Conservation (phyloP, 1,140 invertebrate species). For the Bombus polaris region DNA sequence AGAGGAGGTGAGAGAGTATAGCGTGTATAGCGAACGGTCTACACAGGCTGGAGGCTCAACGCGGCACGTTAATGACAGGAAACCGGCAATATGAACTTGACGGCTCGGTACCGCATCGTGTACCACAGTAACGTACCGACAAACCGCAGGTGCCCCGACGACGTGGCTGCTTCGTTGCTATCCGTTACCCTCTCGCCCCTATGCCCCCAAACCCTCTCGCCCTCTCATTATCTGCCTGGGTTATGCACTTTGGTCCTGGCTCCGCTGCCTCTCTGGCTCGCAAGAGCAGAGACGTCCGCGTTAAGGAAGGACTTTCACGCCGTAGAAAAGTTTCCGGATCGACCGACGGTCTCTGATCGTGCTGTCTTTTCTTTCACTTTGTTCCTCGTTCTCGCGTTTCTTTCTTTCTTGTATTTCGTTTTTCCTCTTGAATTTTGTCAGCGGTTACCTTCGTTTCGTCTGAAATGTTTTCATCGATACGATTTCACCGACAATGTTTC, state of each 20-base stretch:
- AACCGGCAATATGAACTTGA: constrained; percentile 83
- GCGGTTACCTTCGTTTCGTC: too few species aligned
- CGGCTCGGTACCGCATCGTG: constrained; percentile 78
- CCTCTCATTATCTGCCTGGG: constrained; percentile 36
- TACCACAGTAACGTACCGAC: constrained; percentile 74
- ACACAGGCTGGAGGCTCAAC: constrained; percentile 63
- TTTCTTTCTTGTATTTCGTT: neutral
- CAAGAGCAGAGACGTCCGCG: neutral
- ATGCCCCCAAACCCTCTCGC: neutral
- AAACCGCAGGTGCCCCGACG: constrained; percentile 69
- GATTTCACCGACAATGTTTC: too few species aligned
- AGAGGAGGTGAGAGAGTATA: neutral
- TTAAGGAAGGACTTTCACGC: constrained; percentile 22
- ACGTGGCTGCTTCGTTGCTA: constrained; percentile 30
- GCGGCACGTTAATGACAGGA: constrained; percentile 82
- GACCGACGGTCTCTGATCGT: too few species aligned
- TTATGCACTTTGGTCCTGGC: neutral
- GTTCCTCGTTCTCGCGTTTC: neutral
- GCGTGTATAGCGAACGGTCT: neutral
- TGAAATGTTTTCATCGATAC: too few species aligned
- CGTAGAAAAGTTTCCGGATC: neutral
- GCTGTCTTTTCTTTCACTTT: neutral
- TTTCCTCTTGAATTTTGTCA: too few species aligned
- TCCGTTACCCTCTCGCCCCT: constrained; percentile 28
- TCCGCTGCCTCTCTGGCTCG: neutral